These are phyloP conservation scores for Drosophila testacea DNA, from an alignment of 2,888 invertebrate species.

Conservation along the genomic window DNA sequence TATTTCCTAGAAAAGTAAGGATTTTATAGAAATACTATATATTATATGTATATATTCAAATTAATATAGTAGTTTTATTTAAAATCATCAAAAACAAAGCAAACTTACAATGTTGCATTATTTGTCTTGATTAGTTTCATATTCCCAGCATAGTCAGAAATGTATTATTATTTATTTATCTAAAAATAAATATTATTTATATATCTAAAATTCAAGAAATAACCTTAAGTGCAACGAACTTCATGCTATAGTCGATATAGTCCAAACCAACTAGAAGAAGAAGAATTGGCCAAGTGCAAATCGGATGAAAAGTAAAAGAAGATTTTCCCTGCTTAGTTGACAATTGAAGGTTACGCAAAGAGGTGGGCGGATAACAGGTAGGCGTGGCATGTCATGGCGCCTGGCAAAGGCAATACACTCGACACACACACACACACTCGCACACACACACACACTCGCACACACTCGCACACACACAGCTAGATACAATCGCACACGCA, in stretches of 20 bases:
- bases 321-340: slow-evolving; percentile 30
- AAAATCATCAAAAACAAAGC: too few relatives aligned
- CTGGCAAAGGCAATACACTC: slow-evolving; percentile 27
- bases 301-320: slow-evolving; percentile 20
- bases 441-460: slow-evolving; percentile 16
- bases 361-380: slow-evolving; percentile 6
- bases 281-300: slow-evolving; percentile 25
- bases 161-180: too few relatives aligned
- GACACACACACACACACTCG: slow-evolving; percentile 4
- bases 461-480: slow-evolving; percentile 14
- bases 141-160: too few relatives aligned
- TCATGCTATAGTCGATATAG: background rate
- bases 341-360: slow-evolving; percentile 24
- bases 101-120: too few relatives aligned
- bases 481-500: slow-evolving; percentile 47
- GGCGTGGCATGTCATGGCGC: slow-evolving; percentile 46
- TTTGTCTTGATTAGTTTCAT: too few relatives aligned
- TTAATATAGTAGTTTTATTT: too few relatives aligned
- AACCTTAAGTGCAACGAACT: background rate
- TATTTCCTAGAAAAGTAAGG: too few relatives aligned
- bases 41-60: too few relatives aligned
- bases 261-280: background rate
- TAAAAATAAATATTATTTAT: too few relatives aligned
- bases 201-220: background rate
- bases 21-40: too few relatives aligned